A percentile compares a stretch with the other conserved stretches of the same genome.
Evolutionary conservation across 2,797 vertebrate genomes (phyloP).

Genomic region (Mallotus villosus): DNA sequence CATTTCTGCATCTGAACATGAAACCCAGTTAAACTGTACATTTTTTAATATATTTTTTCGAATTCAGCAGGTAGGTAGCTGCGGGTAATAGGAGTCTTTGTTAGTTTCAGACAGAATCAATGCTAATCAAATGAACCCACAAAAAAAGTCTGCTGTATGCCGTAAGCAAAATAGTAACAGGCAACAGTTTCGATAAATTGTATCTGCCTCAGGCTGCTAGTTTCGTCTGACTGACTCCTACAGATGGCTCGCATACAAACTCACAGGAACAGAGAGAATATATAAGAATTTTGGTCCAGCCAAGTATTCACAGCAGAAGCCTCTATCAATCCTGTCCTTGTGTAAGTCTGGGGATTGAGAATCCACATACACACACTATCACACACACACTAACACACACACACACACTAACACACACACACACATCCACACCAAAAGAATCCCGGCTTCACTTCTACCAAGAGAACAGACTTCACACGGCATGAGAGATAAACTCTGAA

Average conservation of each 20-base stretch:
- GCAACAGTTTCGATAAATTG: too few relatives aligned
- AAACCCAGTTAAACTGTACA: neutral
- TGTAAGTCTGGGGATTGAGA: conserved; percentile 26
- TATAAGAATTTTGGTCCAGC: conserved; percentile 42
- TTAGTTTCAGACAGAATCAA: neutral
- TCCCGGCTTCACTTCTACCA: conserved; percentile 23
- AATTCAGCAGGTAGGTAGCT: conserved; percentile 9
- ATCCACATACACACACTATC: too few relatives aligned
- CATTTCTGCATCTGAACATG: neutral
- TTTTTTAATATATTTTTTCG: neutral
- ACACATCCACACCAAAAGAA: conserved; percentile 23
- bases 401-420: conserved; percentile 17
- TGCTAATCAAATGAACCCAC: neutral
- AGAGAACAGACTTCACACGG: conserved; percentile 29
- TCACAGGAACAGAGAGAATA: conserved; percentile 30
- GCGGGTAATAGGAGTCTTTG: conserved; percentile 16
- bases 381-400: conserved; percentile 27
- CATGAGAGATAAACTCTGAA: conserved; percentile 13
- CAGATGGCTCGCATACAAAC: conserved; percentile 6
- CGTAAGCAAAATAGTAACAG: too few relatives aligned
- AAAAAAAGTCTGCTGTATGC: neutral
- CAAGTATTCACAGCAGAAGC: conserved; percentile 30
- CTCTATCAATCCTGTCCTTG: conserved; percentile 40
- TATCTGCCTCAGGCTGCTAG: conserved; percentile 39
- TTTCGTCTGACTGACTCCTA: conserved; percentile 44